These are phyloP conservation scores for Strix uralensis DNA, from an alignment of 2,113 vertebrate species.

Conservation along the genomic window DNA sequence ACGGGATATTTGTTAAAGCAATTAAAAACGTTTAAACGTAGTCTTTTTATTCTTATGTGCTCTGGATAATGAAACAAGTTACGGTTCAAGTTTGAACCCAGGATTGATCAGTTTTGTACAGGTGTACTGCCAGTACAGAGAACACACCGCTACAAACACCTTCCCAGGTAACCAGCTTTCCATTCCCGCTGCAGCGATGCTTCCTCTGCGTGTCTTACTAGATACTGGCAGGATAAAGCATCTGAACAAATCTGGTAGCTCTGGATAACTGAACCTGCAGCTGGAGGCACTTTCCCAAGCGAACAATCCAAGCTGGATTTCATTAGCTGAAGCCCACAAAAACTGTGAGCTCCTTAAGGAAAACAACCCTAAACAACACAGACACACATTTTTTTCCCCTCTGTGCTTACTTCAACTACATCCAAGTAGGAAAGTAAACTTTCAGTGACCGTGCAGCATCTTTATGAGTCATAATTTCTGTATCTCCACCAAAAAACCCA, in stretches of 20 bases:
- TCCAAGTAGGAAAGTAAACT: background rate
- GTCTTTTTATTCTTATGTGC: rapidly evolving
- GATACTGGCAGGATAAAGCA: background rate
- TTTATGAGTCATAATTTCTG: background rate
- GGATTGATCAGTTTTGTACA: background rate
- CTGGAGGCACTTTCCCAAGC: background rate
- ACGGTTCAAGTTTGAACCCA: background rate
- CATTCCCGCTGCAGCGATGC: rapidly evolving
- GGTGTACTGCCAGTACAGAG: background rate
- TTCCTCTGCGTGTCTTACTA: background rate
- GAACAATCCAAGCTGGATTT: background rate
- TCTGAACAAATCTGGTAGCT: background rate
- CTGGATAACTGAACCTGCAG: background rate
- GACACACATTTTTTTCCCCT: background rate
- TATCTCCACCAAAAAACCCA: background rate
- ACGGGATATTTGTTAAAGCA: rapidly evolving
- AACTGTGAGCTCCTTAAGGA: background rate
- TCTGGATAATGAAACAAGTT: background rate
- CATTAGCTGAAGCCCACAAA: background rate
- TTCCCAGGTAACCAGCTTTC: rapidly evolving
- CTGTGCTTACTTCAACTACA: background rate
- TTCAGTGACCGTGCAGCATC: background rate
- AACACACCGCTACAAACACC: background rate
- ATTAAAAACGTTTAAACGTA: background rate
- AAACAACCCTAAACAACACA: background rate